Evolutionary conservation across 2,113 vertebrate genomes (phyloP).

Genomic region (Grammomys surdaster): DNA sequence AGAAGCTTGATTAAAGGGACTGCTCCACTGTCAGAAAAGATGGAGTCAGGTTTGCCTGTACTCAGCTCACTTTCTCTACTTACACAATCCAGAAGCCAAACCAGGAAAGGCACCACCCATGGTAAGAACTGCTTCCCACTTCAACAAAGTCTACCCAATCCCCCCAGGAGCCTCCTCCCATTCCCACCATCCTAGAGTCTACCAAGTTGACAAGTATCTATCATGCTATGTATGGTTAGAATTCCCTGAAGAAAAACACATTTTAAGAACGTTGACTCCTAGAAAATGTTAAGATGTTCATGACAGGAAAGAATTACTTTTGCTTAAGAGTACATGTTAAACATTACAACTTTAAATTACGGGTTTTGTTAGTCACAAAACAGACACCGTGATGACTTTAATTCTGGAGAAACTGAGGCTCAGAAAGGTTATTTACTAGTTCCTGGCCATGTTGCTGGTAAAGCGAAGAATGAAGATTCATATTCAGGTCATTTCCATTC

Average conservation of each 20-base stretch:
- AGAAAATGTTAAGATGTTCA: conserved; percentile 30
- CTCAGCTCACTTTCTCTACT: neutral
- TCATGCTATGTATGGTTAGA: neutral
- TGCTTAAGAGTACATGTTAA: conserved; percentile 36
- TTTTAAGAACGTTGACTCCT: neutral
- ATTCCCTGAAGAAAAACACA: neutral
- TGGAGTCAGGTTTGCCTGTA: neutral
- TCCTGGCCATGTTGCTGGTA: neutral
- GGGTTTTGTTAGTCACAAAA: conserved; percentile 17
- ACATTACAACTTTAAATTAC: neutral
- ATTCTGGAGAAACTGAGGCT: neutral
- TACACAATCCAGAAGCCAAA: neutral
- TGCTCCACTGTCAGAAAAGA: neutral
- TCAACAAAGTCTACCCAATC: neutral
- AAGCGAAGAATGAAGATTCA: neutral
- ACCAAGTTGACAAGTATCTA: neutral
- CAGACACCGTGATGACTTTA: neutral
- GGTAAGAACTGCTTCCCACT: neutral
- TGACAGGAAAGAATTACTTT: conserved; percentile 3
- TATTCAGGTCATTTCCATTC: neutral
- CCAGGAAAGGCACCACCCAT: neutral
- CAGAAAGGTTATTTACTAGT: neutral
- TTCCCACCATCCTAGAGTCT: neutral
- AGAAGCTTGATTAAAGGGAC: neutral
- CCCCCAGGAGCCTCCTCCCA: neutral